phyloP scores from a whole-genome alignment of 2,888 invertebrate genomes.

The Myopa tessellatipennis region DNA sequence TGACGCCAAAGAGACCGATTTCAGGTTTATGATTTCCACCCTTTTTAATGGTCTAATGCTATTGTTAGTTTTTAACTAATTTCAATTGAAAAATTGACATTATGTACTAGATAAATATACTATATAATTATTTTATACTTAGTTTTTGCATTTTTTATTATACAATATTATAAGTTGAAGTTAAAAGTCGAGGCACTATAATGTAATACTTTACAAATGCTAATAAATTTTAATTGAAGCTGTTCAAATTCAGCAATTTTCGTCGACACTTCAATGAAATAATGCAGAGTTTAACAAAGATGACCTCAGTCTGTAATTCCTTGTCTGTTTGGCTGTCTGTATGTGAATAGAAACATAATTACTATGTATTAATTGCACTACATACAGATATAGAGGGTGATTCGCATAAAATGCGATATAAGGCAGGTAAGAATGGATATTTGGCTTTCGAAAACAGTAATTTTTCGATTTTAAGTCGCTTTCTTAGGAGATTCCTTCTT shows the following conservation, averaged over 20 bases:
- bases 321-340: neutral
- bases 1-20: neutral
- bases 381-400: too few species aligned
- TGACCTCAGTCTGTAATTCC: slow-evolving; percentile 8
- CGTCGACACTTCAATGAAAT: neutral
- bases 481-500: too few species aligned
- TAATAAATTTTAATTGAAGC: slow-evolving; percentile 3
- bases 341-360: too few species aligned
- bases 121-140: neutral
- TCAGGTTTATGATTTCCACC: neutral
- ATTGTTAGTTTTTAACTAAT: neutral
- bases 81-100: neutral
- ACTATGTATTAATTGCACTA: too few species aligned
- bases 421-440: too few species aligned
- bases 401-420: too few species aligned
- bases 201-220: neutral
- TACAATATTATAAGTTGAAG: neutral
- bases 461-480: too few species aligned
- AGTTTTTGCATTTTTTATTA: neutral
- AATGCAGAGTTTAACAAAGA: slow-evolving; percentile 5
- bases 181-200: neutral
- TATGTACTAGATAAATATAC: neutral
- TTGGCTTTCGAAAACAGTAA: too few species aligned
- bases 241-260: neutral
- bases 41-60: neutral